These are phyloP conservation scores for Nothoprocta perdicaria DNA, from an alignment of 2,113 vertebrate genomes.

Conservation along the genomic window DNA sequence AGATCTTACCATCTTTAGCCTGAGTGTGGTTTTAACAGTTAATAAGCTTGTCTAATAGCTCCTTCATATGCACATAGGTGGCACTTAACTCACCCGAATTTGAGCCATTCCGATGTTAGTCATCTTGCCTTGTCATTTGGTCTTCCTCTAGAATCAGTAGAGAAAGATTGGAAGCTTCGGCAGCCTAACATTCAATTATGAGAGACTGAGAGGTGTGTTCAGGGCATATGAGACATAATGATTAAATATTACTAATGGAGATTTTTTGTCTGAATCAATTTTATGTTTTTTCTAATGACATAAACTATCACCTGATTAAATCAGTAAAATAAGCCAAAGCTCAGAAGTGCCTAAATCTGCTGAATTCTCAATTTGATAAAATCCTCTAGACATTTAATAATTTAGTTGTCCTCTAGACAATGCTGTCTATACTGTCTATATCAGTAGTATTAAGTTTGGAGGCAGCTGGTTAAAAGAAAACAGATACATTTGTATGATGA, in stretches of 20 bases:
- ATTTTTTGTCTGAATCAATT: not conserved
- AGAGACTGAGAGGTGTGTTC: not conserved
- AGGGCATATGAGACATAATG: not conserved
- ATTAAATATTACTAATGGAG: not conserved
- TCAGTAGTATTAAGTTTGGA: not conserved
- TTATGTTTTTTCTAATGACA: not conserved
- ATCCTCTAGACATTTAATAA: not conserved
- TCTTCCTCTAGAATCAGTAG: not conserved
- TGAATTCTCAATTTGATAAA: not conserved
- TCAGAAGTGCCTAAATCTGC: not conserved
- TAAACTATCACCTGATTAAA: not conserved
- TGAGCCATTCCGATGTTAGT: not conserved
- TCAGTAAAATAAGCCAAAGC: not conserved
- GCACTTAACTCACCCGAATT: conserved; percentile 14
- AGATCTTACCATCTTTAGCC: not conserved
- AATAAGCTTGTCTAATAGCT: conserved; percentile 25
- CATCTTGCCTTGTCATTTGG: conserved; percentile 4
- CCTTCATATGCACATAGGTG: not conserved
- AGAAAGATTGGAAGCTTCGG: not conserved
- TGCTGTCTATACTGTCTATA: not conserved
- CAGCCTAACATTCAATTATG: not conserved
- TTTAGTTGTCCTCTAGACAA: not conserved
- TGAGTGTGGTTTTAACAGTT: conserved; percentile 28
- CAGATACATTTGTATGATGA: not conserved
- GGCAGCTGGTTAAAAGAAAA: not conserved